A percentile compares a stretch with the other conserved stretches of the same genome.
Conservation (phyloP, 2,797 vertebrate genomes). For the Tamandua tetradactyla region DNA sequence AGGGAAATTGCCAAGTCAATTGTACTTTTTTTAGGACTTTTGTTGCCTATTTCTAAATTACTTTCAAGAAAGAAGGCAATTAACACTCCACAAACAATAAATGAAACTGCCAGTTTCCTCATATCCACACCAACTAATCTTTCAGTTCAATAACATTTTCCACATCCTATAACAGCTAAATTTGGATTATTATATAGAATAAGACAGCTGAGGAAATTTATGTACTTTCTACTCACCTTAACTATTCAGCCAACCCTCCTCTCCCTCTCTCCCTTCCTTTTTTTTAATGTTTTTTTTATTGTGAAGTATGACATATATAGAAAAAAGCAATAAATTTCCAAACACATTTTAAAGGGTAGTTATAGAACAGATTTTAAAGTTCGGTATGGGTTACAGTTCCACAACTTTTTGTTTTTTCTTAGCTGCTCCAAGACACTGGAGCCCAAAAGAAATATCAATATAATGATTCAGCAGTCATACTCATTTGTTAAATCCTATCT, state of each 20-base stretch:
- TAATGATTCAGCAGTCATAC: too few species aligned
- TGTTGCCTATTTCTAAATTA: constrained; percentile 43
- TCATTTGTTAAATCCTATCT: too few species aligned
- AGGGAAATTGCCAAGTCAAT: not conserved
- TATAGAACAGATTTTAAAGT: too few species aligned
- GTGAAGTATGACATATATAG: too few species aligned
- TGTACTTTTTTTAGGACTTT: constrained; percentile 25
- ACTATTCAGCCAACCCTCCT: not conserved
- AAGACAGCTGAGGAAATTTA: constrained; percentile 39
- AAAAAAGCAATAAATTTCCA: too few species aligned
- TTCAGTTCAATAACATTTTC: constrained; percentile 40
- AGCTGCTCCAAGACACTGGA: too few species aligned
- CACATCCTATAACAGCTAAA: not conserved
- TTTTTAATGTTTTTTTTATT: too few species aligned
- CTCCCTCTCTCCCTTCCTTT: not conserved
- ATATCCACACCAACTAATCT: constrained; percentile 31
- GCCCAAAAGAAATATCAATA: too few species aligned
- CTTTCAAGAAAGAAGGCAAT: constrained; percentile 62
- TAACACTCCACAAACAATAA: constrained; percentile 53
- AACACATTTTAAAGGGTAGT: too few species aligned
- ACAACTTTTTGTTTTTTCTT: too few species aligned
- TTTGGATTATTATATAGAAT: constrained; percentile 41
- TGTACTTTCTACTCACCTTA: not conserved
- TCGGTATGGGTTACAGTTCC: too few species aligned
- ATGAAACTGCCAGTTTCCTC: constrained; percentile 37